Percentiles rank a stretch among this genome's conserved stretches.
phyloP scores from a whole-genome alignment of 2,797 vertebrate species.

The Paramormyrops hopkinsi region DNA sequence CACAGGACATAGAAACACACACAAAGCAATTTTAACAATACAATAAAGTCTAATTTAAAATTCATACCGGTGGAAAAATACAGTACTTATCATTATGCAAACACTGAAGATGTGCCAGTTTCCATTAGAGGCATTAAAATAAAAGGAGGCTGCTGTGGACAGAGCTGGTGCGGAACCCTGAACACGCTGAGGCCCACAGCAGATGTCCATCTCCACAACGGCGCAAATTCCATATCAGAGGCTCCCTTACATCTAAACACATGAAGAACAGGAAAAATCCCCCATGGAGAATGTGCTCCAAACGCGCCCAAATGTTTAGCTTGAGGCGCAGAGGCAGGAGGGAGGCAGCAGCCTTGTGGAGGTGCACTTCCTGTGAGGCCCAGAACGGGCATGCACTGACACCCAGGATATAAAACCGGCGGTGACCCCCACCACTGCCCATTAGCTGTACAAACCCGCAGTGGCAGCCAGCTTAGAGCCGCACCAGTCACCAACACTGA shows the following conservation, averaged over 20 bases:
- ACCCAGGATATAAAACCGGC: neutral
- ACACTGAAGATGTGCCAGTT: neutral
- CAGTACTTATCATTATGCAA: neutral
- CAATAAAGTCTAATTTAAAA: slow-evolving; percentile 4
- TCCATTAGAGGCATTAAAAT: neutral
- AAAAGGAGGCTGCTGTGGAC: neutral
- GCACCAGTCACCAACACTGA: neutral
- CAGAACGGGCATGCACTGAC: neutral
- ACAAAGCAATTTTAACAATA: slow-evolving; percentile 8
- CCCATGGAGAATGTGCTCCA: neutral
- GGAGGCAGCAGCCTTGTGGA: neutral
- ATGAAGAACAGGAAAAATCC: neutral
- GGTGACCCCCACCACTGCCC: neutral
- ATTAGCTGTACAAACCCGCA: neutral
- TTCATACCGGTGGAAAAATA: slow-evolving; percentile 1
- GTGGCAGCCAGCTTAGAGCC: neutral
- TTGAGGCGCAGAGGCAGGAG: neutral
- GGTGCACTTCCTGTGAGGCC: too few relatives aligned
- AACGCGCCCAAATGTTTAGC: neutral
- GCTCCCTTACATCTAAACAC: neutral
- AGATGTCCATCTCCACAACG: neutral
- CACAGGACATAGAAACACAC: neutral
- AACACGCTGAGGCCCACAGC: neutral
- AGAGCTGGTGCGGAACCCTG: neutral
- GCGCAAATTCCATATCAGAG: neutral